Conservation (phyloP, 2,797 vertebrate genomes). For the Premnoplex brunnescens region DNA sequence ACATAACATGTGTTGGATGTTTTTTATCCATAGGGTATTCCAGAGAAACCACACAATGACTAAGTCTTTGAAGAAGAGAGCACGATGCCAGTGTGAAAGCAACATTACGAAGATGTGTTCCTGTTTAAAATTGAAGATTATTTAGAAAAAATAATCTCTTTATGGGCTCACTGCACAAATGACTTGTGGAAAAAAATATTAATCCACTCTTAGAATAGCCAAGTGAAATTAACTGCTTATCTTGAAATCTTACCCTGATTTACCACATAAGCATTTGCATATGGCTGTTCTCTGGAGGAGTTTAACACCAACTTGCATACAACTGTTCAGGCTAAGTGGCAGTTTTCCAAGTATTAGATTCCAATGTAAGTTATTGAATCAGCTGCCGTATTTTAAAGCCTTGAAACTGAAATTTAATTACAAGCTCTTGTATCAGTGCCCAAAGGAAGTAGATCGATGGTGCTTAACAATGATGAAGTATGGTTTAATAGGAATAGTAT, state of each 20-base stretch:
- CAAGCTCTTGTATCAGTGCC: slow-evolving; percentile 68
- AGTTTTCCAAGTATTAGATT: slow-evolving; percentile 62
- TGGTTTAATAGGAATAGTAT: slow-evolving; percentile 70
- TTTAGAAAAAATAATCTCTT: slow-evolving; percentile 59
- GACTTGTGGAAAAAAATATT: slow-evolving; percentile 44
- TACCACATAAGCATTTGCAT: neutral
- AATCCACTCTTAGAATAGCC: slow-evolving; percentile 58
- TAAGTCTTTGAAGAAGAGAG: slow-evolving; percentile 63
- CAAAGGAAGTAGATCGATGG: slow-evolving; percentile 69
- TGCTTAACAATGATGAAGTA: slow-evolving; percentile 69
- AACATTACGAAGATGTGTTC: slow-evolving; percentile 17
- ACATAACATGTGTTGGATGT: neutral
- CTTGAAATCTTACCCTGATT: slow-evolving; percentile 47
- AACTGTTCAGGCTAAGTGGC: slow-evolving; percentile 34
- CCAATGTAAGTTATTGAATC: slow-evolving; percentile 61
- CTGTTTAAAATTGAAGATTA: slow-evolving; percentile 54
- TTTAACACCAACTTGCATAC: slow-evolving; percentile 34
- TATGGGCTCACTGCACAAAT: slow-evolving; percentile 60
- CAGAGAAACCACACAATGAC: slow-evolving; percentile 92
- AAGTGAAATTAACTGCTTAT: slow-evolving; percentile 50
- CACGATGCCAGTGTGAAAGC: slow-evolving; percentile 14
- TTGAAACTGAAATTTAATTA: slow-evolving; percentile 68
- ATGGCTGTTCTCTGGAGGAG: slow-evolving; percentile 44
- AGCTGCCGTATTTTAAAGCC: slow-evolving; percentile 69
- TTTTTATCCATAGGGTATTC: slow-evolving; percentile 78